Conservation (phyloP, 2,797 vertebrate species). For the Lemur catta region DNA sequence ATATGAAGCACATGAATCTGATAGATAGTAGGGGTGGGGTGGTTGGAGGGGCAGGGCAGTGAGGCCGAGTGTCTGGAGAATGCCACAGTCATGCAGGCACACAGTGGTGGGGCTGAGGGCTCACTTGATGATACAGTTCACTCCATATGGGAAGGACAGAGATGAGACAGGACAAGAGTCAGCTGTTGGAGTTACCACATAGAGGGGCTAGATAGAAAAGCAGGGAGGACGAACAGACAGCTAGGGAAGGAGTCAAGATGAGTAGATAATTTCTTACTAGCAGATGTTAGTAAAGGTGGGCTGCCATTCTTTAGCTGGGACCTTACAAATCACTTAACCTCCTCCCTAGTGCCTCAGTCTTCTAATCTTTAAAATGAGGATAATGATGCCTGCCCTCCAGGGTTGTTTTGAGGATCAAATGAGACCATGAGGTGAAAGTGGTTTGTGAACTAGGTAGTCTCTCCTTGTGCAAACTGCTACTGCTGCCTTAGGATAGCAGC, state of each 20-base stretch:
- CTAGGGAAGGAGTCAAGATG: neutral
- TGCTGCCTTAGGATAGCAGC: neutral
- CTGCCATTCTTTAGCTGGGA: neutral
- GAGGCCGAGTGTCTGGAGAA: neutral
- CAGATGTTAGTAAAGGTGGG: neutral
- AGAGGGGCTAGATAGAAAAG: neutral
- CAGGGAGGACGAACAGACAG: neutral
- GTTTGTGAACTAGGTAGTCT: neutral
- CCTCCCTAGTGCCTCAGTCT: neutral
- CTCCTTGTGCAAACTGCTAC: neutral
- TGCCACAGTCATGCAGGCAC: rapidly evolving
- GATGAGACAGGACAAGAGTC: neutral
- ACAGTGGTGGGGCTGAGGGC: rapidly evolving
- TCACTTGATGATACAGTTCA: rapidly evolving
- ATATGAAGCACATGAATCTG: neutral
- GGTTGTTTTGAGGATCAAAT: neutral
- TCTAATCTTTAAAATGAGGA: conserved; percentile 11
- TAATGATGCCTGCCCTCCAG: neutral
- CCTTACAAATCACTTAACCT: neutral
- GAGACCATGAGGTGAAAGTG: neutral
- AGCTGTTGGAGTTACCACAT: neutral
- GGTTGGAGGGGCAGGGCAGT: neutral
- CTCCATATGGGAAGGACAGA: neutral
- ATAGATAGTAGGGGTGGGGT: neutral
- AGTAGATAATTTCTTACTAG: neutral